Evolutionary conservation across 2,113 vertebrate genomes (phyloP).

Genomic region (Callocephalon fimbriatum): DNA sequence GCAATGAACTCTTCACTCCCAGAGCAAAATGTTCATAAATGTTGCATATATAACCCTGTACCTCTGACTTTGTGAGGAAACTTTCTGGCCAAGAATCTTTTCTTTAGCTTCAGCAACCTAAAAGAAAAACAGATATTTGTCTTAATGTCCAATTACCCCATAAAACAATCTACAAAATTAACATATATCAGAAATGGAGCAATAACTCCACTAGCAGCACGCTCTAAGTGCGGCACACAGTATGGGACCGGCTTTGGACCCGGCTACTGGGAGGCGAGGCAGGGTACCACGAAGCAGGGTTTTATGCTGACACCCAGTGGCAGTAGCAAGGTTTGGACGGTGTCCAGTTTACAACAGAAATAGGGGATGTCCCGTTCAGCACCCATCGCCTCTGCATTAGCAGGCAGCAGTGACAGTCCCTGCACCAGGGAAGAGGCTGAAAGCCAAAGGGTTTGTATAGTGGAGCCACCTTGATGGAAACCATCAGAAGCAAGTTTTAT

Average conservation of each 20-base stretch:
- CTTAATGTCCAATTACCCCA: not conserved
- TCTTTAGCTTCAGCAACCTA: conserved; percentile 61
- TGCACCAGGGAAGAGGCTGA: not conserved
- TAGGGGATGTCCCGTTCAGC: not conserved
- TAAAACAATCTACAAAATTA: not conserved
- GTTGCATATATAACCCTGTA: not conserved
- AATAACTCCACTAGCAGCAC: accelerated
- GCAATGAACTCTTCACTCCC: not conserved
- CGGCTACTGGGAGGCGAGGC: accelerated
- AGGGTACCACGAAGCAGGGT: accelerated
- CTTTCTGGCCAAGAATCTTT: not conserved
- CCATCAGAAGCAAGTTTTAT: not conserved
- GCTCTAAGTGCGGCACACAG: accelerated
- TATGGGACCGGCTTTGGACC: not conserved
- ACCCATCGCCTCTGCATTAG: not conserved
- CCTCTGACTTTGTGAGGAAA: not conserved
- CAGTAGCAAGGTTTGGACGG: not conserved
- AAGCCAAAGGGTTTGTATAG: not conserved
- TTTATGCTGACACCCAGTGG: conserved; percentile 21
- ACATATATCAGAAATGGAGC: not conserved
- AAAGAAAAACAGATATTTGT: not conserved
- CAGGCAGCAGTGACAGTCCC: not conserved
- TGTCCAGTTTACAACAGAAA: not conserved
- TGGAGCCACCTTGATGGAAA: not conserved
- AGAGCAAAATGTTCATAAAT: not conserved